phyloP scores from a whole-genome alignment of 1,140 invertebrate genomes.

The Lepidurus couesii region DNA sequence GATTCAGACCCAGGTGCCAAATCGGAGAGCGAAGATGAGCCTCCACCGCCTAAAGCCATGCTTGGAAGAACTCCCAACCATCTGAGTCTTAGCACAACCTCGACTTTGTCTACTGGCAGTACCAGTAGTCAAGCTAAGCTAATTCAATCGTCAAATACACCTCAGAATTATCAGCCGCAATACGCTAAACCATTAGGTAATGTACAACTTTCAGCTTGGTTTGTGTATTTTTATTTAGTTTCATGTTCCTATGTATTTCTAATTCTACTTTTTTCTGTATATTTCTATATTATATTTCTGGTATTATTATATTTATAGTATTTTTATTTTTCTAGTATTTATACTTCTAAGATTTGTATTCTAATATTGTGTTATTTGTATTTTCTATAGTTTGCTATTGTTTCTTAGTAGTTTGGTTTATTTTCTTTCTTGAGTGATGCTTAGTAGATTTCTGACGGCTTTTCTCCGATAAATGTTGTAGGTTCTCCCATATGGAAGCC shows the following conservation, averaged over 20 bases:
- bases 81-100: constrained; percentile 83
- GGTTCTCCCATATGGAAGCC: constrained; percentile 88
- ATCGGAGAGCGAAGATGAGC: constrained; percentile 80
- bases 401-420: too few species aligned
- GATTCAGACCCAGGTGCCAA: constrained; percentile 67
- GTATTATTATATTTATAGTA: neutral
- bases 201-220: neutral
- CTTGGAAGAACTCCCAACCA: constrained; percentile 84
- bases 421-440: too few species aligned
- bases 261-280: too few species aligned
- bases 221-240: constrained; percentile 6
- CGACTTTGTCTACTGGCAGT: constrained; percentile 86
- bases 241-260: neutral
- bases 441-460: too few species aligned
- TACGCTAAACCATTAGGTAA: constrained; percentile 28
- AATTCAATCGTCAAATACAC: constrained; percentile 55
- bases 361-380: constrained; percentile 36
- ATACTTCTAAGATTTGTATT: constrained; percentile 28
- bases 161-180: constrained; percentile 34
- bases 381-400: constrained; percentile 42
- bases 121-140: constrained; percentile 86
- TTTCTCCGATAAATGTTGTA: constrained; percentile 49
- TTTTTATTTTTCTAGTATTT: neutral
- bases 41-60: constrained; percentile 53
- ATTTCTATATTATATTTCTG: neutral